A percentile compares a stretch with the other conserved stretches of the same genome.
Evolutionary conservation across 1,140 invertebrate species (phyloP).

Genomic region (Galleria mellonella): DNA sequence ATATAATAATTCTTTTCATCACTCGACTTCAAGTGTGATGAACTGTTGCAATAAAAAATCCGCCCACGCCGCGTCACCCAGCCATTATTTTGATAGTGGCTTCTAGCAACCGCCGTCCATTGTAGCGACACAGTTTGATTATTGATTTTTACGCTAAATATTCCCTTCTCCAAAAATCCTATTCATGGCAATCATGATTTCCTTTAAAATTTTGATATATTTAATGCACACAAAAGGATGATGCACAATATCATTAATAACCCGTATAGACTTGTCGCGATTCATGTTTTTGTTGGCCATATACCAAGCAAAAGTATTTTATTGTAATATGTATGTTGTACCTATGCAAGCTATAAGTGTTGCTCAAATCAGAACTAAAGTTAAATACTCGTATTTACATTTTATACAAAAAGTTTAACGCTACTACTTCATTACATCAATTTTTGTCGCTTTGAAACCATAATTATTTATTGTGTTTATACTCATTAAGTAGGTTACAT

Average conservation of each 20-base stretch:
- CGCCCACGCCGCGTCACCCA: conserved; percentile 58
- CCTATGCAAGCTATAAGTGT: too few species aligned
- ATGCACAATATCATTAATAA: conserved; percentile 66
- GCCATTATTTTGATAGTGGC: conserved; percentile 64
- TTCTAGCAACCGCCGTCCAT: conserved; percentile 55
- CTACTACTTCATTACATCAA: too few species aligned
- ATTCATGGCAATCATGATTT: conserved; percentile 61
- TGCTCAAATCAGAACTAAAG: too few species aligned
- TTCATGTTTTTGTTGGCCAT: conserved; percentile 16
- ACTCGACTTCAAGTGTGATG: conserved; percentile 35
- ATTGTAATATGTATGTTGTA: not conserved
- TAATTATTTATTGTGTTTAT: too few species aligned
- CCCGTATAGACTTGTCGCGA: conserved; percentile 57
- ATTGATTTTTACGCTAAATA: conserved; percentile 73
- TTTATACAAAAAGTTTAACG: too few species aligned
- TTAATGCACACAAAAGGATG: conserved; percentile 48
- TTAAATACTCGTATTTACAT: too few species aligned
- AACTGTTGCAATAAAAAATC: conserved; percentile 52
- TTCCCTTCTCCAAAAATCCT: conserved; percentile 52
- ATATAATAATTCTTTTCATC: conserved; percentile 30
- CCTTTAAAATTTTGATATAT: conserved; percentile 54
- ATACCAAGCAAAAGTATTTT: not conserved
- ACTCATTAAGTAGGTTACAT: too few species aligned
- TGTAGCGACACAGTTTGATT: conserved; percentile 57
- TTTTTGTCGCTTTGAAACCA: too few species aligned